phyloP scores from a whole-genome alignment of 2,888 invertebrate species.

The Salticus scenicus region DNA sequence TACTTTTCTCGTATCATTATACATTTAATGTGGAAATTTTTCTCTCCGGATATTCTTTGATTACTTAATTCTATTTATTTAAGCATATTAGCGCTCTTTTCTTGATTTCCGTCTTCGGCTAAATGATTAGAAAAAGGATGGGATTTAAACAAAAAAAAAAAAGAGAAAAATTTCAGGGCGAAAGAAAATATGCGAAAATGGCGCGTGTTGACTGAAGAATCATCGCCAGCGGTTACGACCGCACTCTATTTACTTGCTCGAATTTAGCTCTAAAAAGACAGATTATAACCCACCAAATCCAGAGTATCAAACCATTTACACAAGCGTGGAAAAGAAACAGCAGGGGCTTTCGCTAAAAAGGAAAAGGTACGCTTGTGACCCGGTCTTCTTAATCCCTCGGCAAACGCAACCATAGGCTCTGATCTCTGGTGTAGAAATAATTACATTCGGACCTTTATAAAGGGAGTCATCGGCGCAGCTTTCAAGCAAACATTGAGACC shows the following conservation, averaged over 20 bases:
- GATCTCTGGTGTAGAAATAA: conserved; percentile 58
- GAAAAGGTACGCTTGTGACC: conserved; percentile 40
- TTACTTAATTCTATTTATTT: conserved; percentile 8
- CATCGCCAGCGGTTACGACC: conserved; percentile 45
- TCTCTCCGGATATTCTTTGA: neutral
- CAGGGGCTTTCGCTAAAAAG: conserved; percentile 14
- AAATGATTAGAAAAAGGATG: neutral
- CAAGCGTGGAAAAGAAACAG: conserved; percentile 58
- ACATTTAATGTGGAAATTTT: neutral
- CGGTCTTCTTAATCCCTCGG: conserved; percentile 55
- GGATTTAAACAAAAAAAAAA: neutral
- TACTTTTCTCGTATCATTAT: neutral
- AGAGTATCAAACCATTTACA: conserved; percentile 52
- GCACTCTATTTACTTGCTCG: conserved; percentile 42
- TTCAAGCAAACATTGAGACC: conserved; percentile 33
- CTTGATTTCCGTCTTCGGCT: neutral
- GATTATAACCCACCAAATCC: conserved; percentile 65
- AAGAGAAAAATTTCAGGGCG: neutral
- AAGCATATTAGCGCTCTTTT: neutral
- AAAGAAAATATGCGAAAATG: conserved; percentile 28
- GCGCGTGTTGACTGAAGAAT: conserved; percentile 51
- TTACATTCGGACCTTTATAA: conserved; percentile 53
- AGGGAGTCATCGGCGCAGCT: conserved; percentile 38
- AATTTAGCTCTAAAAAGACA: conserved; percentile 58
- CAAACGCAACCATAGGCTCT: conserved; percentile 50